These are phyloP conservation scores for Protomyctophum bolini DNA, from an alignment of 2,113 vertebrate species.

Conservation along the genomic window DNA sequence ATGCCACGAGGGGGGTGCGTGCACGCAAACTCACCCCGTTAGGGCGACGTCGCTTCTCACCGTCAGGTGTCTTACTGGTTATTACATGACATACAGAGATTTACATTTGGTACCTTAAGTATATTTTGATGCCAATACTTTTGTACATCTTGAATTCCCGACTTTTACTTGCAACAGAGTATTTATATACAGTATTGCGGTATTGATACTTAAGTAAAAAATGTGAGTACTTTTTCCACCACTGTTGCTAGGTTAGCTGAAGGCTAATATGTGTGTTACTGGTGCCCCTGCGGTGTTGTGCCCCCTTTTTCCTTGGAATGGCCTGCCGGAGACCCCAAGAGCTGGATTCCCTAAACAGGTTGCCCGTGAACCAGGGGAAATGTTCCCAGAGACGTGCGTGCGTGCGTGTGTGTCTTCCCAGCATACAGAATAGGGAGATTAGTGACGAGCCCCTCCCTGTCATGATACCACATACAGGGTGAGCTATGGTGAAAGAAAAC, in stretches of 20 bases:
- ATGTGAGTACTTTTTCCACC: no score
- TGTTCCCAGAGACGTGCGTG: constrained; percentile 35
- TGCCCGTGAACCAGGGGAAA: constrained; percentile 50
- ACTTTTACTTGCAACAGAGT: no score
- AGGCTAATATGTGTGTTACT: constrained; percentile 38
- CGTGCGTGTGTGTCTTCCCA: constrained; percentile 9
- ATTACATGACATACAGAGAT: no score
- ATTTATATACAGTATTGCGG: no score
- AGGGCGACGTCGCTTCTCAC: no score
- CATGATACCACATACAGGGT: constrained; percentile 51
- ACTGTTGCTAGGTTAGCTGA: constrained; percentile 64
- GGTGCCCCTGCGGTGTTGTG: constrained; percentile 47
- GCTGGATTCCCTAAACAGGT: constrained; percentile 35
- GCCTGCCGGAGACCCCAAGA: constrained; percentile 37
- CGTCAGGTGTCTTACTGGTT: no score
- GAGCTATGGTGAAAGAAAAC: constrained; percentile 39
- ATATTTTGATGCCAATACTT: no score
- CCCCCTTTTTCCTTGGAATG: constrained; percentile 38
- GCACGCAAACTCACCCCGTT: no score
- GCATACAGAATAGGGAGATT: constrained; percentile 54
- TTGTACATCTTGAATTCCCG: no score
- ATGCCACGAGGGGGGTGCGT: no score
- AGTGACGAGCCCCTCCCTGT: constrained; percentile 48
- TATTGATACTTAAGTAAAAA: no score
- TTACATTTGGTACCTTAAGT: no score